Evolutionary conservation across 2,113 vertebrate genomes (phyloP).

Genomic region (Leucopsar rothschildi): DNA sequence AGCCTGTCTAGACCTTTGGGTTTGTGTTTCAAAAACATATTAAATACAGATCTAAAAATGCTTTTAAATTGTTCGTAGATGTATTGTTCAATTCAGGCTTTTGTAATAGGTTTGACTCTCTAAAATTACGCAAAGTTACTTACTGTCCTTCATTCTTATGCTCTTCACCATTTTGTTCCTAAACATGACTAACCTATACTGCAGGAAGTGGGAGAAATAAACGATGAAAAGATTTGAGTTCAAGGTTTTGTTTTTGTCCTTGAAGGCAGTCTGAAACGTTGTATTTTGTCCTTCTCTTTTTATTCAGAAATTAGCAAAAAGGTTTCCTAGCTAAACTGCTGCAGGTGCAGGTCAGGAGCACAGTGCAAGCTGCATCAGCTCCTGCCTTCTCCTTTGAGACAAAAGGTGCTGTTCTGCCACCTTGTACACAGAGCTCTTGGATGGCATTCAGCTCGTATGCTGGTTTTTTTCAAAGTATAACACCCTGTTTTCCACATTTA

Average conservation of each 20-base stretch:
- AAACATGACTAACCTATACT: neutral
- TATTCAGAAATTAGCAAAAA: neutral
- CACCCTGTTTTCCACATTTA: neutral
- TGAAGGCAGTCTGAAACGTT: neutral
- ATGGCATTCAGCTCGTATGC: neutral
- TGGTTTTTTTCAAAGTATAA: neutral
- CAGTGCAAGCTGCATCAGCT: neutral
- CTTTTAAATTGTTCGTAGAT: slow-evolving; percentile 3
- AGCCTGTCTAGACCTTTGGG: neutral
- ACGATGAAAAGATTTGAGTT: neutral
- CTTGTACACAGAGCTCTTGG: neutral
- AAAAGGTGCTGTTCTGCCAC: neutral
- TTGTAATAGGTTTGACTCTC: neutral
- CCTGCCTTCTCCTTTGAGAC: neutral
- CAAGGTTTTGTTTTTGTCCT: neutral
- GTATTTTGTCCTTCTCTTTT: neutral
- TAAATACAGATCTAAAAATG: neutral
- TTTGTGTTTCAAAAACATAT: neutral
- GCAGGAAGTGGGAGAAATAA: neutral
- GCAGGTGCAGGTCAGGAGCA: neutral
- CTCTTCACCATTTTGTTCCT: neutral
- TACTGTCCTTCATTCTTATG: neutral
- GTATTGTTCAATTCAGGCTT: neutral
- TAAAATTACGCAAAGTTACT: neutral
- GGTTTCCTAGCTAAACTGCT: neutral